phyloP scores from a whole-genome alignment of 2,797 vertebrate species.

The Spheniscus humboldti region DNA sequence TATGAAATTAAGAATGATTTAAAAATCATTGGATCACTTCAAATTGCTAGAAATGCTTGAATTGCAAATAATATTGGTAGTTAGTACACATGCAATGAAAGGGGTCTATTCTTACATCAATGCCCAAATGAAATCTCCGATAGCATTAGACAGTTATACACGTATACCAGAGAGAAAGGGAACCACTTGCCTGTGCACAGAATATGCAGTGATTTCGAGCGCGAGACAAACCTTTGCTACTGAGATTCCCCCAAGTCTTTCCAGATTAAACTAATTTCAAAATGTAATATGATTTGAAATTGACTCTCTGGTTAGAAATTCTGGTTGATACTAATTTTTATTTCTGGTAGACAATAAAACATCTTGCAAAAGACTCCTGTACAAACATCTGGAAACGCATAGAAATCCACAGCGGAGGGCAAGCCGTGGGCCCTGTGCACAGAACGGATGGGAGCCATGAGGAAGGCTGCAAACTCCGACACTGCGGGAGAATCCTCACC shows the following conservation, averaged over 20 bases:
- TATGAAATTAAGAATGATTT: constrained; percentile 66
- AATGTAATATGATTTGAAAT: constrained; percentile 61
- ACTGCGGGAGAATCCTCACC: neutral
- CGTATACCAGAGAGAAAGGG: neutral
- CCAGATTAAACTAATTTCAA: constrained; percentile 68
- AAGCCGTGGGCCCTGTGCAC: neutral
- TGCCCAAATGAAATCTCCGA: neutral
- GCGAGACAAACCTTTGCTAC: constrained; percentile 29
- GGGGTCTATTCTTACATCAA: neutral
- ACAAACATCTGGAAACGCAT: constrained; percentile 10
- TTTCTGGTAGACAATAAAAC: constrained; percentile 41
- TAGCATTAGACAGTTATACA: neutral
- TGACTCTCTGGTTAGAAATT: constrained; percentile 44
- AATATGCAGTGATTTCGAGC: neutral
- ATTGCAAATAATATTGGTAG: neutral
- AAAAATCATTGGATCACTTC: constrained; percentile 43
- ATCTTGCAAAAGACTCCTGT: constrained; percentile 27
- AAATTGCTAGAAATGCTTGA: constrained; percentile 8
- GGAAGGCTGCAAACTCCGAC: neutral
- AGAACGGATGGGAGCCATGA: neutral
- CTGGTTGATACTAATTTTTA: constrained; percentile 52
- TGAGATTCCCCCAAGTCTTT: constrained; percentile 42
- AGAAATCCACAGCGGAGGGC: neutral
- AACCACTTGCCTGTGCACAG: neutral
- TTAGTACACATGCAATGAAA: neutral